A percentile compares a stretch with the other conserved stretches of the same genome.
These are phyloP conservation scores for Rutpela maculata DNA, from an alignment of 2,888 invertebrate species.

Conservation along the genomic window DNA sequence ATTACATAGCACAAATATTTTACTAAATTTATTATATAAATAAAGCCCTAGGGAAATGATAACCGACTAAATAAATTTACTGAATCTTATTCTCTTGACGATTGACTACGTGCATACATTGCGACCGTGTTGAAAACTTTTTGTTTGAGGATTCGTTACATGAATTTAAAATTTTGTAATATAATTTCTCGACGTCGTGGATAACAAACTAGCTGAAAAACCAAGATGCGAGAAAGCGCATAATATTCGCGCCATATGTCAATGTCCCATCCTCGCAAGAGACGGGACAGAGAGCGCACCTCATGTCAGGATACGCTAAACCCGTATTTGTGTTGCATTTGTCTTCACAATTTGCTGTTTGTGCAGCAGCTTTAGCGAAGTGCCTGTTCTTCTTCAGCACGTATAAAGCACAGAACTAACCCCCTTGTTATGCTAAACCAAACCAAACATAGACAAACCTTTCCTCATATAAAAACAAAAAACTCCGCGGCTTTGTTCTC, in stretches of 20 bases:
- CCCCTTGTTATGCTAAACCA: constrained; percentile 63
- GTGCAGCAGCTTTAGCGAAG: constrained; percentile 64
- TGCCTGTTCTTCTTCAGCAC: constrained; percentile 55
- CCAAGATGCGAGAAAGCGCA: constrained; percentile 1
- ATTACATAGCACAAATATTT: too few species aligned
- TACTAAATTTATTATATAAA: too few species aligned
- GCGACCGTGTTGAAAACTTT: constrained; percentile 36
- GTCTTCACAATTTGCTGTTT: constrained; percentile 65
- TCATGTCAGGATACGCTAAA: constrained; percentile 62
- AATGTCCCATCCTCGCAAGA: constrained; percentile 12
- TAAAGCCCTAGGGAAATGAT: too few species aligned
- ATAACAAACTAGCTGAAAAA: constrained; percentile 2
- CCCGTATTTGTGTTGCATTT: constrained; percentile 66
- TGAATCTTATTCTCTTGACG: not conserved
- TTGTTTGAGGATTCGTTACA: constrained; percentile 43
- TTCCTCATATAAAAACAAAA: constrained; percentile 46
- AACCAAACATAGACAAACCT: constrained; percentile 60
- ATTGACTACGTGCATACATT: not conserved
- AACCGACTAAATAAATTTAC: not conserved
- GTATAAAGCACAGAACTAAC: constrained; percentile 55
- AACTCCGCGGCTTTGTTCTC: constrained; percentile 42
- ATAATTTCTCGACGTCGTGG: constrained; percentile 20
- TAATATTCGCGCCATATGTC: constrained; percentile 19
- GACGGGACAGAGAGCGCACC: constrained; percentile 34
- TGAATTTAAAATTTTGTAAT: constrained; percentile 38